Evolutionary conservation across 2,797 vertebrate genomes (phyloP).

Genomic region (Cetoscarus ocellatus): DNA sequence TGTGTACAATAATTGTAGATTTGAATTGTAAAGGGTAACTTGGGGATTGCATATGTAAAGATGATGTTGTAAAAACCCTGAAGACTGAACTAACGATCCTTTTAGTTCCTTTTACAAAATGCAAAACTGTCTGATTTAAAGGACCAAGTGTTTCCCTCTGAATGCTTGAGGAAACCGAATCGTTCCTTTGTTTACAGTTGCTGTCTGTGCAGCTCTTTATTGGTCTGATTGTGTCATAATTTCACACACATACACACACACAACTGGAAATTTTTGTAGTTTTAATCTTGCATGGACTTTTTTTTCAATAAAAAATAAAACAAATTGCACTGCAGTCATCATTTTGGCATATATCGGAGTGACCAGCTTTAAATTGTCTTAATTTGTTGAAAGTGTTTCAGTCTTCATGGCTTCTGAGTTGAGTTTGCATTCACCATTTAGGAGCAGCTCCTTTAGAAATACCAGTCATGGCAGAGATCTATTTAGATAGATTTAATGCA

Average conservation of each 20-base stretch:
- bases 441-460: too few species aligned
- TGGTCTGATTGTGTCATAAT: slow-evolving; percentile 22
- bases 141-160: slow-evolving; percentile 46
- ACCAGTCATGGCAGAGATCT: too few species aligned
- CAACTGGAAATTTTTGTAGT: slow-evolving; percentile 39
- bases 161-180: slow-evolving; percentile 40
- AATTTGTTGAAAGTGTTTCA: too few species aligned
- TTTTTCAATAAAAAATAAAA: slow-evolving; percentile 55
- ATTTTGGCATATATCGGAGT: neutral
- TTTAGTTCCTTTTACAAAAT: slow-evolving; percentile 38
- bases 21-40: slow-evolving; percentile 40
- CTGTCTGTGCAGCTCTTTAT: slow-evolving; percentile 41
- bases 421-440: too few species aligned
- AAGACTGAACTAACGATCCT: slow-evolving; percentile 42
- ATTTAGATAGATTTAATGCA: too few species aligned
- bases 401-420: too few species aligned
- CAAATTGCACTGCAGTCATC: slow-evolving; percentile 19
- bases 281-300: slow-evolving; percentile 54
- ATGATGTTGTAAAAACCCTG: slow-evolving; percentile 28
- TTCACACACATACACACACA: slow-evolving; percentile 22
- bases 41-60: slow-evolving; percentile 45
- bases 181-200: slow-evolving; percentile 71
- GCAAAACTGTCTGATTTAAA: slow-evolving; percentile 48
- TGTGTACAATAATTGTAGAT: slow-evolving; percentile 68
- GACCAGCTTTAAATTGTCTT: too few species aligned